These are phyloP conservation scores for Sceloporus undulatus DNA, from an alignment of 2,113 vertebrate genomes.

Conservation along the genomic window DNA sequence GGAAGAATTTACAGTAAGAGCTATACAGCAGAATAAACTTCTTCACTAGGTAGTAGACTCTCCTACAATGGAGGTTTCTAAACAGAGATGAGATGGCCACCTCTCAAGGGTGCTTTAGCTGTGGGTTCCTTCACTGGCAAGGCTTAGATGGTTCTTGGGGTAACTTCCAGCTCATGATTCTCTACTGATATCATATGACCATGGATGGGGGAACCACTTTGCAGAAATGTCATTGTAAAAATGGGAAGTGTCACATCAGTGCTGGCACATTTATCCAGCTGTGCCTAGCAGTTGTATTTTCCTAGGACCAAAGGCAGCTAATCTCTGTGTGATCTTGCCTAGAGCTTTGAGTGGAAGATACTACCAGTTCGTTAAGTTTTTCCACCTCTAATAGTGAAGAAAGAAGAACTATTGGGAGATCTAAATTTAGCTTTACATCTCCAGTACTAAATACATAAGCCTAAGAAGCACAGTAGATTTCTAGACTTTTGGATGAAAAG, in stretches of 20 bases:
- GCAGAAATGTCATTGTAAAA: neutral
- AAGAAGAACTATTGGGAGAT: neutral
- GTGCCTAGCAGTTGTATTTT: neutral
- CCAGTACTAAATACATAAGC: slow-evolving; percentile 9
- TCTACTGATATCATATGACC: neutral
- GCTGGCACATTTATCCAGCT: neutral
- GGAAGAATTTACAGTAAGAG: no score
- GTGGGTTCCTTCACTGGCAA: no score
- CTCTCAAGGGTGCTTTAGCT: no score
- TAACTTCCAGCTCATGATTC: neutral
- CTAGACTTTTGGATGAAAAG: neutral
- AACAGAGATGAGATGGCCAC: no score
- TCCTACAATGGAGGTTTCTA: no score
- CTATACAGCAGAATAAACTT: no score
- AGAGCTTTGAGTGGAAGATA: neutral
- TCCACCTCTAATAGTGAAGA: neutral
- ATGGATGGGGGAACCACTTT: neutral
- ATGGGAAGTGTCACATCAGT: neutral
- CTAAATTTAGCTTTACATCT: neutral
- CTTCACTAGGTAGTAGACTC: no score
- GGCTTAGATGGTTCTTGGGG: neutral
- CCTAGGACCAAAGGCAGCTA: neutral
- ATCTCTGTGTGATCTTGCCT: neutral
- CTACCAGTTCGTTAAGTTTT: neutral
- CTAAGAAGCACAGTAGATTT: slow-evolving; percentile 22